Evolutionary conservation across 2,113 vertebrate genomes (phyloP), one percentile per base, ranked within the genome.

Genomic region (Oreochromis spilurus): DNA sequence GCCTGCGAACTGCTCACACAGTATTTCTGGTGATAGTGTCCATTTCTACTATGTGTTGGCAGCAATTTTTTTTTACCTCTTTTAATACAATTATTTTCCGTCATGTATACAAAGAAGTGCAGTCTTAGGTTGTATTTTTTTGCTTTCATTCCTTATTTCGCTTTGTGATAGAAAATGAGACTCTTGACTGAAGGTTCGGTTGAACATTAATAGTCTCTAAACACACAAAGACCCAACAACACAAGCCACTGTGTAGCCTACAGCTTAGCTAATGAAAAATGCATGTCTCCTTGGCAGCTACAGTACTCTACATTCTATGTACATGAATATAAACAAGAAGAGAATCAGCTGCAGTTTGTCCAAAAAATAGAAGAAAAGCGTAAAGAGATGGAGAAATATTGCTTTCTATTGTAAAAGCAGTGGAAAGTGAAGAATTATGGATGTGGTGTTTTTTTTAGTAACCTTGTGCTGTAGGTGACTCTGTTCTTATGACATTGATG

Each of bases 401-500:
- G 50, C 9, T 19, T n/a, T 43, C 9, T n/a, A 12, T 2, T 29
- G 36, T 2, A 43, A 55, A 60, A 82, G 57, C 6, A 29, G 24
- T 54, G 19, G 57, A 86, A 85, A 85, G 45, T 14, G 26, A 54
- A 54, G 79, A 82, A 78, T 16, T 13, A 50, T 54, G 48, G 29
- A 85, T 17, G 17, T 53, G 7, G 9, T 0, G 1, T 11, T 52
- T 65, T 62, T 62, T 60, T 72, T 24, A 3, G 34, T 58, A 80
- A 29, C 84, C 77, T 75, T 13, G 2, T 78, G 65, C 84, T 91
- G 21, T 75, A 88, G 81, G 91, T 93, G 90, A 92, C 79, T 91
- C 58, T 57, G 82, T 88, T 78, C 82, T 83, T 79, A 79, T 94
- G 93, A 91, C 91, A 85, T 94, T 93, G 80, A 91, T 21, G 38